phyloP scores from a whole-genome alignment of 2,797 vertebrate species.

The Pipistrellus pipistrellus region DNA sequence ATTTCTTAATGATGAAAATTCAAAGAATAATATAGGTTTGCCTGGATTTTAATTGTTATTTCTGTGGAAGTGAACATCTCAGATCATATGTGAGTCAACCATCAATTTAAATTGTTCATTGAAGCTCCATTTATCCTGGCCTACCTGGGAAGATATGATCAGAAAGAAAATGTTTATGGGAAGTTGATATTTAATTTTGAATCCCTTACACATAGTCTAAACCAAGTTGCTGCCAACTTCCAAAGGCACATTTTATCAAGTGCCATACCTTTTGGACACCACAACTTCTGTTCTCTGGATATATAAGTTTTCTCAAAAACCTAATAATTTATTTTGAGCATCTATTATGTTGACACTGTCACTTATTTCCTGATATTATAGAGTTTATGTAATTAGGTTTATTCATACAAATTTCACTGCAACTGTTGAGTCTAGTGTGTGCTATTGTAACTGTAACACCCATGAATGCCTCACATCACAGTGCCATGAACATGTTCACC shows the following conservation, averaged over 20 bases:
- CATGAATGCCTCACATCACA: background rate
- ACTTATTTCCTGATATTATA: background rate
- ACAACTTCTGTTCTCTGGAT: background rate
- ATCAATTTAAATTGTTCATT: constrained; percentile 46
- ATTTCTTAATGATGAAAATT: constrained; percentile 41
- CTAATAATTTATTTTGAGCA: background rate
- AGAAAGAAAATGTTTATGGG: background rate
- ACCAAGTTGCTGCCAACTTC: background rate
- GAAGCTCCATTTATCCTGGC: background rate
- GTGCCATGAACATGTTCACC: background rate
- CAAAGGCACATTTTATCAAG: background rate
- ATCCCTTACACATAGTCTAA: constrained; percentile 16
- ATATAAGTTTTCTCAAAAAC: background rate
- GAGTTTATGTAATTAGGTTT: background rate
- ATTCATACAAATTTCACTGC: background rate
- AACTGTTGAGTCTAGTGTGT: background rate
- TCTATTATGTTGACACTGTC: background rate
- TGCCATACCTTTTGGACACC: background rate
- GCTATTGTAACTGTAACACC: background rate
- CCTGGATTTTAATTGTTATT: background rate
- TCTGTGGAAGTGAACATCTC: constrained; percentile 45
- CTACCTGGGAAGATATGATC: background rate
- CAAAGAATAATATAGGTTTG: background rate
- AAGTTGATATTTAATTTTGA: background rate
- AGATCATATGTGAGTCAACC: background rate